Evolutionary conservation across 2,113 vertebrate species (phyloP).

Genomic region (Indri indri): DNA sequence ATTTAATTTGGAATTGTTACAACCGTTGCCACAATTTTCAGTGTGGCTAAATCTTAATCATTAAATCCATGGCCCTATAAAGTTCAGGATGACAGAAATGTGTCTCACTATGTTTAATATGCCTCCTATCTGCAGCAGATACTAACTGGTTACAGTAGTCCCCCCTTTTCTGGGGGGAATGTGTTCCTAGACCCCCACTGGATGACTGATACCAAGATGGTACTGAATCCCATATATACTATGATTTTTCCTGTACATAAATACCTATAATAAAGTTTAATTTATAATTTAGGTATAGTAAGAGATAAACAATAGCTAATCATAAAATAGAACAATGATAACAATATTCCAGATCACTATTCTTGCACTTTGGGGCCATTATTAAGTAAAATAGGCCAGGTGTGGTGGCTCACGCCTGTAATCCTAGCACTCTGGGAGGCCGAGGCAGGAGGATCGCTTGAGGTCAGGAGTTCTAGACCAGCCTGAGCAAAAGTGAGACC

Average conservation of each 20-base stretch:
- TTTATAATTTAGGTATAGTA: background rate
- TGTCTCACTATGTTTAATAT: background rate
- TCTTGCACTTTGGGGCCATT: background rate
- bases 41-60: constrained; percentile 21
- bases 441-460: no score
- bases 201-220: background rate
- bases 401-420: no score
- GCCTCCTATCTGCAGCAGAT: background rate
- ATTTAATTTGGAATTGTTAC: constrained; percentile 55
- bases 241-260: background rate
- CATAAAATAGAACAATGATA: background rate
- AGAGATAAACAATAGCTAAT: background rate
- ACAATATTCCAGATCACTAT: background rate
- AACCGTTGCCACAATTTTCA: background rate
- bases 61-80: background rate
- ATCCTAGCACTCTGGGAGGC: no score
- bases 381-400: background rate
- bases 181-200: background rate
- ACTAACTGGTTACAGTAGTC: background rate
- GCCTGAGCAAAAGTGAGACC: no score
- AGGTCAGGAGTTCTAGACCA: no score
- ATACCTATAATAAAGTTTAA: background rate
- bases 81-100: background rate
- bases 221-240: background rate
- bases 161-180: background rate